phyloP scores from a whole-genome alignment of 2,797 vertebrate species.

The Anomalospiza imberbis region DNA sequence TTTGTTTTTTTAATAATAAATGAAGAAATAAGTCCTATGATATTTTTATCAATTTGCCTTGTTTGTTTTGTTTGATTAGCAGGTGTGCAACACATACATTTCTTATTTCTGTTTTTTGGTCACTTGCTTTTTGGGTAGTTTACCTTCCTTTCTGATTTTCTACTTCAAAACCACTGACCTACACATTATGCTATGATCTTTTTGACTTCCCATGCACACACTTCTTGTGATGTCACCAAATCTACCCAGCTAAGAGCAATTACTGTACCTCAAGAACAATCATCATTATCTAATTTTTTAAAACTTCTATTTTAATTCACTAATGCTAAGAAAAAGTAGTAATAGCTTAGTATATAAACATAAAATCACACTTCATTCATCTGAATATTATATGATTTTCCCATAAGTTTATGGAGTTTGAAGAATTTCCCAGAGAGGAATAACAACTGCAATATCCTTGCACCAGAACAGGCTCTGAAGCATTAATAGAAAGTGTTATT shows the following conservation, averaged over 20 bases:
- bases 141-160: background rate
- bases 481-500: background rate
- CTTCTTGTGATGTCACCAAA: background rate
- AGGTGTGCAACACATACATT: background rate
- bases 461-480: background rate
- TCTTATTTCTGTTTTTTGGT: background rate
- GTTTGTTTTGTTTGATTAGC: background rate
- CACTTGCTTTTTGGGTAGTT: background rate
- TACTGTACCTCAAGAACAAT: background rate
- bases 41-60: background rate
- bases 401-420: background rate
- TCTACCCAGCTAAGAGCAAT: background rate
- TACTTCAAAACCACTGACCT: background rate
- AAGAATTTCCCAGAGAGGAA: background rate
- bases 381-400: background rate
- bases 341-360: background rate
- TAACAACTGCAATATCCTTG: background rate
- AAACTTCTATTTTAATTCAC: background rate
- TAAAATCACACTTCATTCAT: background rate
- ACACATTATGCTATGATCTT: background rate
- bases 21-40: background rate
- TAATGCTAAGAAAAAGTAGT: background rate
- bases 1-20: background rate
- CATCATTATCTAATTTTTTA: background rate
- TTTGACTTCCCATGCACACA: background rate